These are phyloP conservation scores for Drosophila takahashii DNA, from an alignment of 1,140 invertebrate species.

Conservation along the genomic window DNA sequence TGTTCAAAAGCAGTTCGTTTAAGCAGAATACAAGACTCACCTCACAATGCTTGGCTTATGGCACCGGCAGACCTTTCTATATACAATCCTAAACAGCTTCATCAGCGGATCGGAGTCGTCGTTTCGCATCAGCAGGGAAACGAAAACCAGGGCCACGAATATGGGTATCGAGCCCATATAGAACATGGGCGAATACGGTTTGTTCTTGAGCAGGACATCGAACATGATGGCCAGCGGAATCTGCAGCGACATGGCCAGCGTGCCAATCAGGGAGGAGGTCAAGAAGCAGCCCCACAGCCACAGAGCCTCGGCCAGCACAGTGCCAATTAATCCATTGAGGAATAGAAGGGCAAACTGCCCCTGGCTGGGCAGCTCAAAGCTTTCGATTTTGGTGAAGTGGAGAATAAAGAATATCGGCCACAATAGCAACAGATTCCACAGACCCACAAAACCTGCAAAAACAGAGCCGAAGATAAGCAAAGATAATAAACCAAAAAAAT, in stretches of 20 bases:
- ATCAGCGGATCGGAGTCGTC: conserved; percentile 94
- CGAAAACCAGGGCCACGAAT: conserved; percentile 91
- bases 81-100: conserved; percentile 87
- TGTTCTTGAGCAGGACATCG: conserved; percentile 91
- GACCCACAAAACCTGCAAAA: conserved; percentile 92
- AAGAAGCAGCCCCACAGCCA: conserved; percentile 97
- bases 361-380: conserved; percentile 92
- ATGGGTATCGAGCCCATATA: conserved; percentile 93
- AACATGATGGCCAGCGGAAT: conserved; percentile 94
- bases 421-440: conserved; percentile 92
- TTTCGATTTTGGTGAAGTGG: conserved; percentile 91
- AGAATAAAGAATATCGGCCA: conserved; percentile 95
- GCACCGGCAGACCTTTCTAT: conserved; percentile 86
- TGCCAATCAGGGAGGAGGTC: conserved; percentile 94
- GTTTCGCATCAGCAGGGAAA: conserved; percentile 91
- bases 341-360: conserved; percentile 92
- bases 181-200: conserved; percentile 90
- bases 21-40: conserved; percentile 63
- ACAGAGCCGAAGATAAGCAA: conserved; percentile 4
- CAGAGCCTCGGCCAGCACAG: conserved; percentile 93
- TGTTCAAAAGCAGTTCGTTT: not conserved
- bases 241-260: conserved; percentile 92
- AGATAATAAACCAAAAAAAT: not conserved
- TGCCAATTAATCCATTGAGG: conserved; percentile 94
- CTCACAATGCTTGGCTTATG: conserved; percentile 85